Percentiles rank a stretch among this genome's conserved stretches.
Evolutionary conservation across 2,113 vertebrate genomes (phyloP).

Genomic region (Alethe castanea): DNA sequence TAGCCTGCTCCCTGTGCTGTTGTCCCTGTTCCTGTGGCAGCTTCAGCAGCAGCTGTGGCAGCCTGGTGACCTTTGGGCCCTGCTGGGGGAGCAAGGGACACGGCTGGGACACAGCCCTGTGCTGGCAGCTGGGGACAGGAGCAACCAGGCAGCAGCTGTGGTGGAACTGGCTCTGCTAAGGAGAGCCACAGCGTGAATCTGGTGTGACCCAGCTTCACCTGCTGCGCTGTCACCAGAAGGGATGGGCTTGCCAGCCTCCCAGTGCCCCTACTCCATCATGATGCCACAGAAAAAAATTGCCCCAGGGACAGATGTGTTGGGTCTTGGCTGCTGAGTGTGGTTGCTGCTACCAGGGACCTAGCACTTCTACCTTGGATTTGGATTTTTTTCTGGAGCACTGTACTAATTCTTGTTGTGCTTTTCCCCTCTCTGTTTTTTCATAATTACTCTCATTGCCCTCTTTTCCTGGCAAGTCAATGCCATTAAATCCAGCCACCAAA

Average conservation of each 20-base stretch:
- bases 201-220: background rate
- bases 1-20: background rate
- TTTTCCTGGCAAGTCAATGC: background rate
- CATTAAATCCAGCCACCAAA: background rate
- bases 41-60: background rate
- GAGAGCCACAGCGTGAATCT: accelerated
- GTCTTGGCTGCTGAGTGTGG: background rate
- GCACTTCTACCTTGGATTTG: background rate
- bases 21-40: background rate
- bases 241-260: background rate
- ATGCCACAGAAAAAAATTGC: background rate
- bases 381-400: background rate
- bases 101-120: accelerated
- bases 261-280: background rate
- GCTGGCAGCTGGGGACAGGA: accelerated
- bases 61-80: background rate
- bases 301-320: background rate
- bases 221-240: background rate
- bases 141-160: background rate
- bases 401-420: background rate
- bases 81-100: background rate
- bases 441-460: background rate
- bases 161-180: background rate
- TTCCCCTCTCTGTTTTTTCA: background rate
- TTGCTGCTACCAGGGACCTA: background rate